These are phyloP conservation scores for Serilophus lunatus DNA, from an alignment of 2,113 vertebrate species.

Conservation along the genomic window DNA sequence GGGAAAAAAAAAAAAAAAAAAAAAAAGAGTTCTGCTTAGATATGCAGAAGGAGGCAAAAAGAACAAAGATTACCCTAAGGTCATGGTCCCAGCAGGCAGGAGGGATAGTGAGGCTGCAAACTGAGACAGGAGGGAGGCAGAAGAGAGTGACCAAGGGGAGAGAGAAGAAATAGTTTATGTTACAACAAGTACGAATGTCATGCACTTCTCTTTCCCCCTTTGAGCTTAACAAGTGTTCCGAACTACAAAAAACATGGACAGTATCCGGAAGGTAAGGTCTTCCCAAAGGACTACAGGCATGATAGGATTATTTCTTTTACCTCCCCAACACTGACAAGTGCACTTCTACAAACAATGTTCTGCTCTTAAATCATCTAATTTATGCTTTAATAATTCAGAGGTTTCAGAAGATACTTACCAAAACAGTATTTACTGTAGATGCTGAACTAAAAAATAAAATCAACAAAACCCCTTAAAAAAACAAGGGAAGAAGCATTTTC, in stretches of 20 bases:
- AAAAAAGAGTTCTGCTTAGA: background rate
- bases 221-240: slow-evolving; percentile 50
- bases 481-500: background rate
- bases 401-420: background rate
- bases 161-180: slow-evolving; percentile 61
- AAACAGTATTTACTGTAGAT: background rate
- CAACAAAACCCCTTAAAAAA: background rate
- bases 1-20: background rate
- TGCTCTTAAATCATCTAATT: background rate
- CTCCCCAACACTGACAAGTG: background rate
- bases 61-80: slow-evolving; percentile 15
- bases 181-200: slow-evolving; percentile 53
- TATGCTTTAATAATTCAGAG: background rate
- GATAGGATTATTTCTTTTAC: background rate
- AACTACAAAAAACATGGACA: slow-evolving; percentile 29
- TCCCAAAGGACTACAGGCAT: background rate
- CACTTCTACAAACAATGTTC: background rate
- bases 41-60: slow-evolving; percentile 23
- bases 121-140: slow-evolving; percentile 14
- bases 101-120: slow-evolving; percentile 49
- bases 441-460: background rate
- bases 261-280: slow-evolving; percentile 27
- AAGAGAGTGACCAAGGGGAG: slow-evolving; percentile 9
- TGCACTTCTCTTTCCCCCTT: slow-evolving; percentile 5
- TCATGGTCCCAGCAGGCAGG: slow-evolving; percentile 36